Percentiles rank a stretch among this genome's conserved stretches.
Conservation (phyloP, 2,113 vertebrate genomes). For the Corynorhinus townsendii region DNA sequence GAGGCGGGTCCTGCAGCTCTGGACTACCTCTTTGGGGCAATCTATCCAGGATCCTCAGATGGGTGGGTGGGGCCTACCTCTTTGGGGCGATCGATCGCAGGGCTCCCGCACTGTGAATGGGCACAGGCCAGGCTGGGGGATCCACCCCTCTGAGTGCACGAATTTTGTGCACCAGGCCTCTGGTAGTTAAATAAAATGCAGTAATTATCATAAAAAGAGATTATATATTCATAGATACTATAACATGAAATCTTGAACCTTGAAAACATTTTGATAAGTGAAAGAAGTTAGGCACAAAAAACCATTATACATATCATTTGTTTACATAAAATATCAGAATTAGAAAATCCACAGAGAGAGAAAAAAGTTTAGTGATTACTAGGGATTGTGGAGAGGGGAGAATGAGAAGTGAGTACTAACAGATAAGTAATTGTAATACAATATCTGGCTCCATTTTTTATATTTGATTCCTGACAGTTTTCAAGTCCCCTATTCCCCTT, state of each 20-base stretch:
- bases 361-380: background rate
- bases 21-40: too few species aligned
- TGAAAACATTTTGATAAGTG: background rate
- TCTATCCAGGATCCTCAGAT: too few species aligned
- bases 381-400: background rate
- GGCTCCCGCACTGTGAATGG: too few species aligned
- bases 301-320: background rate
- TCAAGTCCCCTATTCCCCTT: background rate
- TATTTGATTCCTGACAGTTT: background rate
- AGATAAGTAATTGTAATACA: background rate
- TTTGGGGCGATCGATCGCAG: accelerated
- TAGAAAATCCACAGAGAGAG: background rate
- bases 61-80: too few species aligned
- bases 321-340: background rate
- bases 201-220: background rate
- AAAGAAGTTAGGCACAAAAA: background rate
- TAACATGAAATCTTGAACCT: background rate
- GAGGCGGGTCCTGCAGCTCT: too few species aligned
- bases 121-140: too few species aligned
- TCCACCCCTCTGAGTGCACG: too few species aligned
- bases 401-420: background rate
- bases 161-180: too few species aligned
- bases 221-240: background rate
- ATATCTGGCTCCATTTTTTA: background rate
- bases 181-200: background rate